Conservation (phyloP, 2,888 invertebrate species). For the Peribatodes rhomboidaria region DNA sequence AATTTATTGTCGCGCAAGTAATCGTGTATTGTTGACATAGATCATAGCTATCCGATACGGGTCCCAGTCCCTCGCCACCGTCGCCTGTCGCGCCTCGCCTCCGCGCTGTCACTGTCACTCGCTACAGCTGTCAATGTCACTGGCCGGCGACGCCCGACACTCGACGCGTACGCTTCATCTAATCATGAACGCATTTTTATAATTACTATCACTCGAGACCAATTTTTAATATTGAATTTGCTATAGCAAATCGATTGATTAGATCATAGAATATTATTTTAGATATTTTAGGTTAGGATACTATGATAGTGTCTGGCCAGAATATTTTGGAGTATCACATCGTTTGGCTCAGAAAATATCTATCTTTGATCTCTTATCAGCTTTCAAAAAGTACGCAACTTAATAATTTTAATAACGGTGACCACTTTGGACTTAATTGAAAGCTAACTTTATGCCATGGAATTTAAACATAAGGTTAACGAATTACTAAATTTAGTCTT, state of each 20-base stretch:
- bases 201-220: conserved; percentile 82
- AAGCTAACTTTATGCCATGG: conserved; percentile 87
- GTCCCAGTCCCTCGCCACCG: conserved; percentile 52
- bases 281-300: conserved; percentile 86
- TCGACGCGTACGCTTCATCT: conserved; percentile 71
- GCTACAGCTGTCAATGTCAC: conserved; percentile 7
- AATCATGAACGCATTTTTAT: conserved; percentile 80
- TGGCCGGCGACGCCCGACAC: conserved; percentile 25
- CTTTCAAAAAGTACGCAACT: conserved; percentile 86
- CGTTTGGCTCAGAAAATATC: conserved; percentile 86
- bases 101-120: conserved; percentile 9
- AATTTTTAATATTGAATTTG: conserved; percentile 84
- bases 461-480: conserved; percentile 86
- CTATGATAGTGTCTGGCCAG: conserved; percentile 86
- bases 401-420: conserved; percentile 81
- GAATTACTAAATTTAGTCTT: conserved; percentile 86
- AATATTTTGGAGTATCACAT: conserved; percentile 86
- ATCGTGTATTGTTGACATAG: conserved; percentile 82
- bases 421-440: conserved; percentile 84
- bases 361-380: conserved; percentile 86
- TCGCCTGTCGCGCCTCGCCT: conserved; percentile 15
- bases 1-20: conserved; percentile 85
- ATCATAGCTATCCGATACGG: conserved; percentile 84
- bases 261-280: conserved; percentile 84
- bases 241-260: conserved; percentile 82